Evolutionary conservation across 2,113 vertebrate genomes (phyloP), one percentile per base, ranked within the genome.

Genomic region (Peromyscus maniculatus): DNA sequence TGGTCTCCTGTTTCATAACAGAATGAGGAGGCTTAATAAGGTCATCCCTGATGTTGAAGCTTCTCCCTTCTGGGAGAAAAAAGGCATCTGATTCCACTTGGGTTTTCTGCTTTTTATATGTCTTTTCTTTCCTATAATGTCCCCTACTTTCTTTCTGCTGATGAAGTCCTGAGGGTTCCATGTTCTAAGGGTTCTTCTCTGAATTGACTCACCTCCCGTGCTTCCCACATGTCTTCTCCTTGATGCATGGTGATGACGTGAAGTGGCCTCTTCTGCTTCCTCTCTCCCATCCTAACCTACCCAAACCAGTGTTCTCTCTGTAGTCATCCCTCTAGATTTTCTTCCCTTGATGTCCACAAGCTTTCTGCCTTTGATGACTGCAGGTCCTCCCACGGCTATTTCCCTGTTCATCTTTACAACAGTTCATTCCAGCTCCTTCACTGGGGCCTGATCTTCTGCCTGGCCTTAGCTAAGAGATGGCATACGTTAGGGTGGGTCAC

Each of bases 111-210:
- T 46, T 71, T 95, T 55, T 46, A n/a, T 22, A 21, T 82, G 22
- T 72, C 22, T 69, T 28, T 55, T 96, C 75, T 72, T 87, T 91
- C n/a, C 43, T 59, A 9, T 72, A 78, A 36, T 24, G 67, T 36
- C 26, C 64, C 26, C 57, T 93, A 8, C 19, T 64, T 79, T 78
- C 33, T 59, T 74, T 92, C 71, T 89, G 31, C 43, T 46, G 92
- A 69, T 39, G 93, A 28, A 91, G 79, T 62, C 4, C 22, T n/a
- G 49, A 88, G 49, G 79, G 1, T 4, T 83, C 21, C 28, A 64
- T 12, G 66, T 91, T 89, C 31, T 62, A 82, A 84, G 79, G 95
- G 66, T 86, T 84, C 88, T 69, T 88, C 24, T 19, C 22, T 86
- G 36, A 71, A 39, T 71, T 13, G 55, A n/a, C 77, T 93, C 43